phyloP scores from a whole-genome alignment of 2,888 invertebrate genomes.

The Athalia rosae region DNA sequence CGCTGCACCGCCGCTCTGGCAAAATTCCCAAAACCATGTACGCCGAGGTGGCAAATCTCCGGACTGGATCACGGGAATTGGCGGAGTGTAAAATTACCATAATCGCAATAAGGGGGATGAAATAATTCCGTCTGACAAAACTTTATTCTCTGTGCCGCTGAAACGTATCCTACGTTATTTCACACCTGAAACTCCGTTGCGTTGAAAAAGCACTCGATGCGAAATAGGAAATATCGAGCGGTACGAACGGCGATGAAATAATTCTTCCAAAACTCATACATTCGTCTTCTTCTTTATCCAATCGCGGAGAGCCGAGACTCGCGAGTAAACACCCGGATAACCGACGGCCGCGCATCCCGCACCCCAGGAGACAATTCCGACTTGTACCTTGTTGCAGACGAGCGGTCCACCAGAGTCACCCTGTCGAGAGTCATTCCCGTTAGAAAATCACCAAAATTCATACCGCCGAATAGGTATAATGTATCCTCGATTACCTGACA shows the following conservation, averaged over 20 bases:
- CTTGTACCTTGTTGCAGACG: slow-evolving; percentile 60
- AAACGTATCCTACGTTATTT: no score
- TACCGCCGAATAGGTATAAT: background rate
- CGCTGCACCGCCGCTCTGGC: slow-evolving; percentile 9
- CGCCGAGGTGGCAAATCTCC: slow-evolving; percentile 24
- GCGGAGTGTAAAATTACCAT: slow-evolving; percentile 22
- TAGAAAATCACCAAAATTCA: background rate
- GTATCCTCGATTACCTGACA: slow-evolving; percentile 53
- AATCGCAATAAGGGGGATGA: slow-evolving; percentile 9
- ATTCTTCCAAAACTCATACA: no score
- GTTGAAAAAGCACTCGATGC: no score
- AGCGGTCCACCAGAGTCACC: slow-evolving; percentile 70
- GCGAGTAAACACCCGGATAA: slow-evolving; percentile 77
- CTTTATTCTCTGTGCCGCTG: background rate
- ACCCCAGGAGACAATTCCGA: slow-evolving; percentile 70
- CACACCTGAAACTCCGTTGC: background rate
- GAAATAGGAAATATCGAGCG: no score
- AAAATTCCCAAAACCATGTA: slow-evolving; percentile 5
- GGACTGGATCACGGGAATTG: slow-evolving; percentile 4
- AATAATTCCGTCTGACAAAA: background rate
- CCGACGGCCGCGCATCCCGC: slow-evolving; percentile 66
- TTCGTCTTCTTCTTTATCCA: slow-evolving; percentile 67
- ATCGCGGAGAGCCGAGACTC: slow-evolving; percentile 72
- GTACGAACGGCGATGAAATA: no score
- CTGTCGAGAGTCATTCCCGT: slow-evolving; percentile 48